phyloP scores from a whole-genome alignment of 2,797 vertebrate genomes.

The Onychomys arenicola region DNA sequence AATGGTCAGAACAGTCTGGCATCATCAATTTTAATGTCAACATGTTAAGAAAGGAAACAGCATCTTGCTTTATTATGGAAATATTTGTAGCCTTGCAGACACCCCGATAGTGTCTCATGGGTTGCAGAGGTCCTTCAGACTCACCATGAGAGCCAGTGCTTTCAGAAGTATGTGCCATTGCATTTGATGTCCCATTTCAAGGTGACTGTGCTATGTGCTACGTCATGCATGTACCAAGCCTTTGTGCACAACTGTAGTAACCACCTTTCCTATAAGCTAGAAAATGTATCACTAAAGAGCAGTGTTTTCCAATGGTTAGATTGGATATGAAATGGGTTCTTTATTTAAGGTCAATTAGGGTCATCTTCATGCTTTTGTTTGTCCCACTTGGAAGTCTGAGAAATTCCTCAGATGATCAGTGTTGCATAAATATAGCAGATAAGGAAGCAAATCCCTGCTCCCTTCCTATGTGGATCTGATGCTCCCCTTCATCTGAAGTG shows the following conservation, averaged over 20 bases:
- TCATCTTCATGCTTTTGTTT: constrained; percentile 34
- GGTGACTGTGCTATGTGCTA: background rate
- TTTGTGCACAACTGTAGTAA: background rate
- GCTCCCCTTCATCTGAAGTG: background rate
- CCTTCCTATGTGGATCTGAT: background rate
- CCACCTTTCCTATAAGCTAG: background rate
- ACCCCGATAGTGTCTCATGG: background rate
- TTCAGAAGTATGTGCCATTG: background rate
- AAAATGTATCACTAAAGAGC: background rate
- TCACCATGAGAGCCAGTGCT: background rate
- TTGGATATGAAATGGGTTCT: background rate
- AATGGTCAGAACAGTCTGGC: background rate
- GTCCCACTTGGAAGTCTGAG: background rate
- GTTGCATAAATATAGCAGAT: background rate
- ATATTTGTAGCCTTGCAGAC: constrained; percentile 26
- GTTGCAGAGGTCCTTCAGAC: background rate
- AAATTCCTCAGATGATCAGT: background rate
- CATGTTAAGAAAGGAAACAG: constrained; percentile 29
- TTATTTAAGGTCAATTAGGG: constrained; percentile 28
- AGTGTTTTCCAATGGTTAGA: background rate
- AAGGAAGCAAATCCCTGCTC: background rate
- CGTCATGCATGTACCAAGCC: background rate
- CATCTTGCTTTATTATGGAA: constrained; percentile 23
- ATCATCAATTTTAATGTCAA: constrained; percentile 4
- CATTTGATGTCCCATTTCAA: background rate